These are phyloP conservation scores for Iselma pallidipennis DNA, from an alignment of 2,888 invertebrate species.

Conservation along the genomic window DNA sequence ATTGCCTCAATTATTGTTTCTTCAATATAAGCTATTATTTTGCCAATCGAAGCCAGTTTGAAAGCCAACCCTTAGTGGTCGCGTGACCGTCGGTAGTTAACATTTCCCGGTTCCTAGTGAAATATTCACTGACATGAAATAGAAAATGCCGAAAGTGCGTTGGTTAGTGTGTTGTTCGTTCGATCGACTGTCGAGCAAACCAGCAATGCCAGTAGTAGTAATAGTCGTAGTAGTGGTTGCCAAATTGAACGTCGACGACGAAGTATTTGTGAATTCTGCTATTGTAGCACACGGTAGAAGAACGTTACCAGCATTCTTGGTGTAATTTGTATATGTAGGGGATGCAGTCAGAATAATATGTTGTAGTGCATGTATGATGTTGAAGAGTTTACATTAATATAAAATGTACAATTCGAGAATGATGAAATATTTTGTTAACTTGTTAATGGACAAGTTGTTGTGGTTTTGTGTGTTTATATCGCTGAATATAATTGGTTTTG, in stretches of 20 bases:
- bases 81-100: not conserved
- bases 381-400: not conserved
- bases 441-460: not conserved
- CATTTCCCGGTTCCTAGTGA: not conserved
- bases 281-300: slow-evolving; percentile 28
- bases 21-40: not conserved
- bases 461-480: not conserved
- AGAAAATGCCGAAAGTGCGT: not conserved
- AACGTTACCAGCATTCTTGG: slow-evolving; percentile 36
- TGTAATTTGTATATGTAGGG: slow-evolving; percentile 34
- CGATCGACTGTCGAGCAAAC: too few species aligned
- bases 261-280: slow-evolving; percentile 36
- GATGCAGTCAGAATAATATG: slow-evolving; percentile 35
- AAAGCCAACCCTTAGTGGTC: not conserved
- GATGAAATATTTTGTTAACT: not conserved
- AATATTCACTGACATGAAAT: not conserved
- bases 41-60: not conserved
- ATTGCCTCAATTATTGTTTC: not conserved
- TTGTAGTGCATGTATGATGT: slow-evolving; percentile 34
- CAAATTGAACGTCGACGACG: slow-evolving; percentile 22
- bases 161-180: not conserved
- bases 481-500: not conserved
- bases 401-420: not conserved
- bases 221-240: slow-evolving; percentile 14
- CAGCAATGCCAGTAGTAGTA: too few species aligned